Evolutionary conservation across 2,888 invertebrate species (phyloP), one percentile per base, ranked within the genome.

Genomic region (Ornithoptera priamus): DNA sequence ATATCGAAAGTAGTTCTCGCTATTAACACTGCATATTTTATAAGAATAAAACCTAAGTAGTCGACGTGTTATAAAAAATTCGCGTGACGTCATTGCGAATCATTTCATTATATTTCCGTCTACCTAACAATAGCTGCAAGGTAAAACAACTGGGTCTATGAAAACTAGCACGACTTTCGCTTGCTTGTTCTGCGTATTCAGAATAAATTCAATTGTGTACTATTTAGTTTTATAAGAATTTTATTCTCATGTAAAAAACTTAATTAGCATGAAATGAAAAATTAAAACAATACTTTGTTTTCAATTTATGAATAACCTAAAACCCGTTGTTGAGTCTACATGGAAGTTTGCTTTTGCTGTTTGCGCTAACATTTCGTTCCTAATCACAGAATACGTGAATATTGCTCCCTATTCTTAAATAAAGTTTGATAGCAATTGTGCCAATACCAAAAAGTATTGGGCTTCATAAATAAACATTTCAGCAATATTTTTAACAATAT

Each of bases 1-100:
- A 62, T 70, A 66, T 66, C 36, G 39, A 62, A 70, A 66, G 58
- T 66, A 59, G 62, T 50, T 69, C 57, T 65, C 15, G 39, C 30
- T 62, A 65, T 57, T 53, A 61, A 62, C 36, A 53, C 59, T 36
- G 46, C 63, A 50, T 20, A 60, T 20, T 59, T 46, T 53, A 24
- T 68, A 58, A 66, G 36, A 46, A 66, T 66, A 66, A 66, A 46
- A 56, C 56, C 56, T 39, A 20, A 39, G 67, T 62, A 22, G 30
- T 50, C 30, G 18, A 39, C 18, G 62, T 65, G 59, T 62, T 58
- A 62, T 69, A 62, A 70, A 70, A 66, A 57, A 58, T 69, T 46
- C 65, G 12, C 17, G 24, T 69, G 66, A 69, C 69, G 69, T 69
- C 50, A 58, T 66, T 50, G 30, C 20, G 42, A 66, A 59, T 62